Evolutionary conservation across 2,888 invertebrate genomes (phyloP), one percentile per base, ranked within the genome.

Genomic region (Caenorhabditis becei): DNA sequence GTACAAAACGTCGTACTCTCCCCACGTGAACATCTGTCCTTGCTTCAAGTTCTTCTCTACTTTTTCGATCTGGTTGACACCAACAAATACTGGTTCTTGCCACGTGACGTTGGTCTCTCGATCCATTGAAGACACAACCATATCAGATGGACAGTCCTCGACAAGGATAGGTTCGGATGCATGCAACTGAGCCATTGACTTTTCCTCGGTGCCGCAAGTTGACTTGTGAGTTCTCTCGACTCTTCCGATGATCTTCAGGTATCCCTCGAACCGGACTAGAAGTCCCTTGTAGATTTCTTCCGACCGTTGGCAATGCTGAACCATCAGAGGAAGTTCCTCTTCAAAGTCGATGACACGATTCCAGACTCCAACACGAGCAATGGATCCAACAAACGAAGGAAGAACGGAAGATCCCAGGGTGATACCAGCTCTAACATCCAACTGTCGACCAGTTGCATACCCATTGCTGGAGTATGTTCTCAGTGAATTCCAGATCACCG

Each of bases 301-400:
- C 8, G 88, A 83, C 18, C 86, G 82, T 53, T 89, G 89, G 65
- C 91, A 91, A 35, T 86, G 83, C n/a, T 87, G 87, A 11, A 88
- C 89, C 65, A 90, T 84, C 7, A 79, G 62, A 11, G 91, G 90
- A 8, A 91, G 85, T 53, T 91, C 91, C 16, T 82, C 75, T 4
- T 96, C 96, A 20, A 96, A 95, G 91, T 97, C 96, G 0, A 97
- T 93, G 47, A 96, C 95, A 56, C 96, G 94, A 88, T 95, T 95
- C 97, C 97, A 97, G 75, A 97, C 94, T 93, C 97, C 96, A 37
- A 96, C 95, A 92, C 97, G 95, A 10, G 96, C 96, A 49, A 97
- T 93, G 88, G 96, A 95, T 32, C 97, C 97, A 23, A 84, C 86
- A 74, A 91, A 91, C 7, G 61, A 18, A 2, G 82, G 79, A 23